Conservation (phyloP, 2,888 invertebrate species). For the Sicus ferrugineus region DNA sequence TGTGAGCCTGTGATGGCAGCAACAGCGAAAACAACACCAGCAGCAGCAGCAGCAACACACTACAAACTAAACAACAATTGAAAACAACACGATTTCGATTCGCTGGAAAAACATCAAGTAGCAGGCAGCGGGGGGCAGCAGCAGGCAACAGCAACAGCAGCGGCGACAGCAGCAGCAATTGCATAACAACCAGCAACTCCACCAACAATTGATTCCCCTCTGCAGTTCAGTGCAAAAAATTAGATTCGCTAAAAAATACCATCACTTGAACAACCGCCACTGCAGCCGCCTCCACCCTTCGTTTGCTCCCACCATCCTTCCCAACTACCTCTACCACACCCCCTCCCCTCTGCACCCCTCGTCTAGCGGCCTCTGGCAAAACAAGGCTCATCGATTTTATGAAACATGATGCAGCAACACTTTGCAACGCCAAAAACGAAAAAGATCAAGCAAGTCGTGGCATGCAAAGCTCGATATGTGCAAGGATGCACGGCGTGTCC, state of each 20-base stretch:
- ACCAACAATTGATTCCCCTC: constrained; percentile 3
- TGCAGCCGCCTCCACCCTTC: background rate
- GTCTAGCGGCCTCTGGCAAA: background rate
- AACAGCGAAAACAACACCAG: constrained; percentile 29
- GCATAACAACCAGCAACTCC: background rate
- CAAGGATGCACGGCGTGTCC: constrained; percentile 31
- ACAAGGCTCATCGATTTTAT: constrained; percentile 43
- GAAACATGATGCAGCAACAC: constrained; percentile 44
- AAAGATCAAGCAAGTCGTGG: constrained; percentile 30
- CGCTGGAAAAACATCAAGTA: constrained; percentile 37
- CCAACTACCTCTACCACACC: background rate
- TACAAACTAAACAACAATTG: constrained; percentile 40
- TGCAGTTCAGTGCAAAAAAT: constrained; percentile 18
- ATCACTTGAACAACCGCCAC: background rate
- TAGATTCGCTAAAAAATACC: constrained; percentile 8
- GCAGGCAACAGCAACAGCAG: constrained; percentile 22
- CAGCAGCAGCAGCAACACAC: constrained; percentile 33
- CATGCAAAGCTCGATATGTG: constrained; percentile 38
- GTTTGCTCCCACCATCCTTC: background rate
- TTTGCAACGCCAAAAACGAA: constrained; percentile 15
- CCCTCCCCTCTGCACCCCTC: background rate
- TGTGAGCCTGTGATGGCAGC: background rate
- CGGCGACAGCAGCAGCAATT: constrained; percentile 29
- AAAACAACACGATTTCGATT: constrained; percentile 59
- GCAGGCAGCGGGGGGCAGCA: too few species aligned